Percentiles rank a stretch among this genome's conserved stretches.
These are phyloP conservation scores for Drosophila ohnishii DNA, from an alignment of 1,140 invertebrate genomes.

Conservation along the genomic window DNA sequence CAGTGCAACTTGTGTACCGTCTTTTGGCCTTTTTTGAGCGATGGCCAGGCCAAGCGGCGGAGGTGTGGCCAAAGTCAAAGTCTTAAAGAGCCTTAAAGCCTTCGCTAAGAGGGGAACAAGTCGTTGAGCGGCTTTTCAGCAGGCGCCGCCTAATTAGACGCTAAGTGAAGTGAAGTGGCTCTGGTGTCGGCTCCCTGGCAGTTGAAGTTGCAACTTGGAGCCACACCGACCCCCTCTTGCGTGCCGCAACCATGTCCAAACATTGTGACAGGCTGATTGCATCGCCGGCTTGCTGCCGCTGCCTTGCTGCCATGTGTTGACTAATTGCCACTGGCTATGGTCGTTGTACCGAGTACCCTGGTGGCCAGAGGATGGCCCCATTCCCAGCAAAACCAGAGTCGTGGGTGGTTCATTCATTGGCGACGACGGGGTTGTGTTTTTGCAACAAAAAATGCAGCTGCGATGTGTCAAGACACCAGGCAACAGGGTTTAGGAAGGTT, in stretches of 20 bases:
- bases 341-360: slow-evolving; percentile 11
- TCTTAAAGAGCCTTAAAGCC: slow-evolving; percentile 37
- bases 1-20: slow-evolving; percentile 17
- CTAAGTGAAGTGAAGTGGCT: slow-evolving; percentile 65
- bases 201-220: not conserved
- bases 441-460: slow-evolving; percentile 29
- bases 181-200: not conserved
- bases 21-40: slow-evolving; percentile 35
- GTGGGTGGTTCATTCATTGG: slow-evolving; percentile 25
- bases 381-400: slow-evolving; percentile 20
- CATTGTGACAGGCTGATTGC: slow-evolving; percentile 75
- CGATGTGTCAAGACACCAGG: slow-evolving; percentile 11
- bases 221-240: not conserved
- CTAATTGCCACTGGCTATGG: slow-evolving; percentile 65
- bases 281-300: slow-evolving; percentile 31
- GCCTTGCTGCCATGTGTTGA: slow-evolving; percentile 43
- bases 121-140: slow-evolving; percentile 69
- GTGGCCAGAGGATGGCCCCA: slow-evolving; percentile 27
- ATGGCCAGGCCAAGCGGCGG: slow-evolving; percentile 39
- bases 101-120: slow-evolving; percentile 26
- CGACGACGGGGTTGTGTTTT: not conserved
- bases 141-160: slow-evolving; percentile 74
- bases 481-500: not conserved
- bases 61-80: slow-evolving; percentile 59
- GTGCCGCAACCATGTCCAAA: slow-evolving; percentile 53